These are phyloP conservation scores for Scolopax rusticola DNA, from an alignment of 2,797 vertebrate species.

Conservation along the genomic window DNA sequence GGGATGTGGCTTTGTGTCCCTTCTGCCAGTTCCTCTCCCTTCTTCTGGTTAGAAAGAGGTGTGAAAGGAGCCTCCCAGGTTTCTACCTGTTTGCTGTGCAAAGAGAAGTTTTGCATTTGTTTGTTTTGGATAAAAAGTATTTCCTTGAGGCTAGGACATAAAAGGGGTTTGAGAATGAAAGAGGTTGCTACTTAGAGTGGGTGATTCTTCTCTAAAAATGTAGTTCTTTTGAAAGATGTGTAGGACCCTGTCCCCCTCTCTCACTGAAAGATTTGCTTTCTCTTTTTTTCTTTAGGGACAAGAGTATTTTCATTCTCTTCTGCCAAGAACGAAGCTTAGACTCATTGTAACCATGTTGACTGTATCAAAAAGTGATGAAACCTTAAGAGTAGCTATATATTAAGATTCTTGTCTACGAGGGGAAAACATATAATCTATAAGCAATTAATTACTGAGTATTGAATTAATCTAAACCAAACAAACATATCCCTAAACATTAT, in stretches of 20 bases:
- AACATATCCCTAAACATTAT: neutral
- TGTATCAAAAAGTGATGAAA: neutral
- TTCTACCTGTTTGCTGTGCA: neutral
- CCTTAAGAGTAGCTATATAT: neutral
- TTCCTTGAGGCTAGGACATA: slow-evolving; percentile 16
- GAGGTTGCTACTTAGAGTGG: neutral
- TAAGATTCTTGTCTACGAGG: neutral
- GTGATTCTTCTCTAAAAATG: neutral
- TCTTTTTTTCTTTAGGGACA: neutral
- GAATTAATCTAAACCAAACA: neutral
- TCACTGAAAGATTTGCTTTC: neutral
- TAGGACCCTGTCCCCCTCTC: neutral
- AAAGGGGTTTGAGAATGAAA: neutral
- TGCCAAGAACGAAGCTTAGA: neutral
- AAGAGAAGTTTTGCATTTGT: neutral
- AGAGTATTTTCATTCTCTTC: neutral
- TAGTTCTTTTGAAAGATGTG: neutral
- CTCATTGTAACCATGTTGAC: neutral
- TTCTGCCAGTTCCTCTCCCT: neutral
- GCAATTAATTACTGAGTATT: neutral
- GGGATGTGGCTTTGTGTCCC: neutral
- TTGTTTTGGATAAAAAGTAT: neutral
- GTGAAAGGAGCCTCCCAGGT: neutral
- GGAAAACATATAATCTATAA: neutral
- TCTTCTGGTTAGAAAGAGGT: neutral